Evolutionary conservation across 2,888 invertebrate species (phyloP), one percentile per base, ranked within the genome.

Genomic region (Iselma pallidipennis): DNA sequence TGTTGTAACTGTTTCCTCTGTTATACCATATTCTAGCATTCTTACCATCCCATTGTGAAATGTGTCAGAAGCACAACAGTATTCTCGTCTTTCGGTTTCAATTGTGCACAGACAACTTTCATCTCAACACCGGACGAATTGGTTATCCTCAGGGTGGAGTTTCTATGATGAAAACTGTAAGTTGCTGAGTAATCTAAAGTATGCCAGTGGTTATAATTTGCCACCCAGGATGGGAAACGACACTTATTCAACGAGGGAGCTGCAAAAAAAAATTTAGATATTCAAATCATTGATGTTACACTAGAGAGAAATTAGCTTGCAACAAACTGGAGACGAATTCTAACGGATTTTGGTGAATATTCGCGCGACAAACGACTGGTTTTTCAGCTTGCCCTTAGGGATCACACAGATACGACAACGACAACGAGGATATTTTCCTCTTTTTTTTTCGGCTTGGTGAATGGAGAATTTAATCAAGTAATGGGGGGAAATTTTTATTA

Each of bases 201-300:
- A 82, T 95, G 94, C 95, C 95, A 95, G 74, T 93, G 92, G 76
- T 88, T 87, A 60, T 89, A 89, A 75, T 89, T 90, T 68, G 92
- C 92, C 83, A 95, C 87, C 95, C 95, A 95, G 19, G 87, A 84
- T 2, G 95, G 95, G 81, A 94, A 95, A 79, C 91, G 91, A 82
- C 95, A 95, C 82, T 89, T 90, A 80, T 87, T 89, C 64, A 88
- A 85, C 53, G 88, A 86, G 62, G 89, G 87, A 51, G 89, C 91
- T 91, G 85, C 59, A 85, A 82, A 67, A 49, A 45, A 55, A 62
- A 37, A 42, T 42, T n/a, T n/a, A n/a, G n/a, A 60, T 60, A 60
- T 59, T 63, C 59, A 57, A 59, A 59, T 63, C 59, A 49, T 55
- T 59, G 59, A 59, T 59, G 58, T 55, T 55, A 59, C 63, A 54